Evolutionary conservation across 2,888 invertebrate species (phyloP).

Genomic region (Microplitis manilae): DNA sequence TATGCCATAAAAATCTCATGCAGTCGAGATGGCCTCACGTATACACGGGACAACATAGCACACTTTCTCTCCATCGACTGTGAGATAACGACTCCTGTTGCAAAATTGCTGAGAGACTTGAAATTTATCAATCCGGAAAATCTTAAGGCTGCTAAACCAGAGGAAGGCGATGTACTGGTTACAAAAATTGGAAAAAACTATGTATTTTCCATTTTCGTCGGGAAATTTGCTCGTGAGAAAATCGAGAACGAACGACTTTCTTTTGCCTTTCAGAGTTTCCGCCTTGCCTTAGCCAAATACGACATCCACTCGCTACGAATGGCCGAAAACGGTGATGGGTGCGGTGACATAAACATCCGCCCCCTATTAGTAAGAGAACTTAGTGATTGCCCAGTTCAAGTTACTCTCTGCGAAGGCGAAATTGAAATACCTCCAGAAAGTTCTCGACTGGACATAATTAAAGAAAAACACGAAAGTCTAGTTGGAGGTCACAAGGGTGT

Average conservation of each 20-base stretch:
- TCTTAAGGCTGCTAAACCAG: background rate
- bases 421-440: constrained; percentile 7
- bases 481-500: constrained; percentile 51
- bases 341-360: too few species aligned
- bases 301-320: too few species aligned
- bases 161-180: too few species aligned
- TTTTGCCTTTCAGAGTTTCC: too few species aligned
- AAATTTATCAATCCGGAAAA: background rate
- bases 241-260: too few species aligned
- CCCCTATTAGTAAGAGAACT: too few species aligned
- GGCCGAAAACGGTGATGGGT: too few species aligned
- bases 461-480: constrained; percentile 43
- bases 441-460: constrained; percentile 30
- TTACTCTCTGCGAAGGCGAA: constrained; percentile 35
- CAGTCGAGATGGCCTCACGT: constrained; percentile 29
- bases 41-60: constrained; percentile 12
- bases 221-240: too few species aligned
- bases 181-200: too few species aligned
- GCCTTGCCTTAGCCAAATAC: too few species aligned
- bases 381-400: too few species aligned
- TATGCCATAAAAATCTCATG: background rate
- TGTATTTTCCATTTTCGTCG: too few species aligned
- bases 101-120: constrained; percentile 17
- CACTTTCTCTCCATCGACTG: constrained; percentile 39
- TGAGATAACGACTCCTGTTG: constrained; percentile 4